Evolutionary conservation across 2,113 vertebrate genomes (phyloP).

Genomic region (Lepisosteus oculatus): DNA sequence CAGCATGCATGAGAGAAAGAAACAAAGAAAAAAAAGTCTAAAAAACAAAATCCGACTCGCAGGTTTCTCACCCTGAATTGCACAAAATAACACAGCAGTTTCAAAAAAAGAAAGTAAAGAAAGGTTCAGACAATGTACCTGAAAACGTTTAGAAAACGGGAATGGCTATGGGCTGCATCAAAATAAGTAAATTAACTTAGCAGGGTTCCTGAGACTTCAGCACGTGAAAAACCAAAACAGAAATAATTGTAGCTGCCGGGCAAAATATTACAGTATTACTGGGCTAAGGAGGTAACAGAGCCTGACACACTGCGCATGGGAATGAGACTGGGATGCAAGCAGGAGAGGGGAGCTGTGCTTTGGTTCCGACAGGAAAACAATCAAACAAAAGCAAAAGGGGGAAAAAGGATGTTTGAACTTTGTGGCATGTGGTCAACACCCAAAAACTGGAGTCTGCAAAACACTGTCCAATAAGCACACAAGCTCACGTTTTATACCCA

Average conservation of each 20-base stretch:
- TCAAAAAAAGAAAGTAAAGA: conserved; percentile 44
- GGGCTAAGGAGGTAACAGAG: neutral
- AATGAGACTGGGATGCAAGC: conserved; percentile 32
- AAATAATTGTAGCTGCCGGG: no score
- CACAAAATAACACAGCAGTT: conserved; percentile 51
- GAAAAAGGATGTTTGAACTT: conserved; percentile 39
- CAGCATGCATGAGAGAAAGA: conserved; percentile 81
- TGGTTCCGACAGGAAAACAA: conserved; percentile 28
- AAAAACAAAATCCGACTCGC: conserved; percentile 52
- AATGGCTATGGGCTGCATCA: neutral
- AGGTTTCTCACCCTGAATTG: conserved; percentile 49
- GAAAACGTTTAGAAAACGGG: neutral
- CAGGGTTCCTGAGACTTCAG: neutral
- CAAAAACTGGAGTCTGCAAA: neutral
- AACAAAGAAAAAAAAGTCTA: conserved; percentile 56
- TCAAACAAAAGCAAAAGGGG: conserved; percentile 29
- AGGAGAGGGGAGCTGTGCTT: conserved; percentile 14
- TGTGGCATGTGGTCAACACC: conserved; percentile 32
- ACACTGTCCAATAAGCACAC: neutral
- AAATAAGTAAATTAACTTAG: conserved; percentile 9
- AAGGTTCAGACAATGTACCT: conserved; percentile 44
- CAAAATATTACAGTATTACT: no score
- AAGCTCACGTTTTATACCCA: neutral
- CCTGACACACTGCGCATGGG: conserved; percentile 18
- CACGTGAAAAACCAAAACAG: neutral